Evolutionary conservation across 2,888 invertebrate species (phyloP), one percentile per base, ranked within the genome.

Genomic region (Neoaliturus tenellus): DNA sequence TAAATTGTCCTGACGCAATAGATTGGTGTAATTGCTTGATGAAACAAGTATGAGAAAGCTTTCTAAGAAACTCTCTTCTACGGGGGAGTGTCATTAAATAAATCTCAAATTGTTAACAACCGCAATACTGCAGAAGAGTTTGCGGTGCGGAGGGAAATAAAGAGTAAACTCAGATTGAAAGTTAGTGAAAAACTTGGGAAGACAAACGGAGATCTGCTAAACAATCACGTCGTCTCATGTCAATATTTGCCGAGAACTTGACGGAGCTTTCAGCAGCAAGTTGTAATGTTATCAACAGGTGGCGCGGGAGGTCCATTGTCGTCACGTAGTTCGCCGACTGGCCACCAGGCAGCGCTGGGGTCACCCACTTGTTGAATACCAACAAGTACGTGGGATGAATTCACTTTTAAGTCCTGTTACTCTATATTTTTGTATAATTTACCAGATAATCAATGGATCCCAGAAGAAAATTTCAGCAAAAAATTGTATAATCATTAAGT

Each of bases 191-290:
- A 62, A 62, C 28, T 62, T 31, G 17, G 71, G 71, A 71, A 41
- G 39, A 71, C 35, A 71, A 35, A 71, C 71, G 20, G 20, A 71
- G 71, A 71, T 71, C 41, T 71, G 71, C 39, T 71, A 71, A 71
- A 71, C 71, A 71, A 71, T 39, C 71, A 71, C 71, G 71, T 71
- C 71, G 71, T 14, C 39, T n/a, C 20, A 39, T 71, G 71, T 41
- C 71, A 71, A 71, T 71, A 71, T 71, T 71, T 35, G 71, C 39
- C 71, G 20, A 71, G 39, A 71, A 71, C 71, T 71, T 71, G 71
- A 39, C 71, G 17, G 39, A 39, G 71, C 41, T 71, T 71, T 71
- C 71, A 28, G 28, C 62, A 17, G 25, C 39, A 8, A 39, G 71
- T 39, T 71, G 39, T 71, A 71, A 71, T 39, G 71, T 23, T 20